Conservation (phyloP, 2,113 vertebrate species). For the Saimiri boliviensis region DNA sequence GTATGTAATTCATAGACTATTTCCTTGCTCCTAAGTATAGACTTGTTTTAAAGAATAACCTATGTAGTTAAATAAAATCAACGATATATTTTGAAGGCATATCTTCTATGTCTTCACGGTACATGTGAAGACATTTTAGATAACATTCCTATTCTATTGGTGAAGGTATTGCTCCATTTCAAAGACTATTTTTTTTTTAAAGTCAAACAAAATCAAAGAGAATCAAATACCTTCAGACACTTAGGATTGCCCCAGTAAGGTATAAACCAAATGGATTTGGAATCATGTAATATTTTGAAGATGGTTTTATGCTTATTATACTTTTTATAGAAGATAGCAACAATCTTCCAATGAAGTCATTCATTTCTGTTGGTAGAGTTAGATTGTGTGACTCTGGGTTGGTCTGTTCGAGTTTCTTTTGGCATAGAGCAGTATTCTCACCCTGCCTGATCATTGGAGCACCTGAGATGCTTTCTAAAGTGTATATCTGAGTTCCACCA, state of each 20-base stretch:
- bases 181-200: neutral
- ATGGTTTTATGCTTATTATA: neutral
- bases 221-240: neutral
- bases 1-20: neutral
- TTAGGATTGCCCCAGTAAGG: neutral
- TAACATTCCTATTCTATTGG: no score
- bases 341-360: neutral
- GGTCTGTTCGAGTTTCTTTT: neutral
- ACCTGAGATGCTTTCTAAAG: neutral
- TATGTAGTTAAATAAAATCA: neutral
- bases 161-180: neutral
- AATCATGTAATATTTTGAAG: slow-evolving; percentile 2
- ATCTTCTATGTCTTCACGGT: neutral
- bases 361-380: neutral
- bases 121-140: neutral
- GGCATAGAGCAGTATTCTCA: neutral
- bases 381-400: neutral
- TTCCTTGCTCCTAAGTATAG: neutral
- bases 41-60: neutral
- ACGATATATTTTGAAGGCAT: neutral
- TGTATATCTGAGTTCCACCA: neutral
- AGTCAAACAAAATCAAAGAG: neutral
- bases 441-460: neutral
- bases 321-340: neutral
- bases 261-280: neutral